Evolutionary conservation across 2,113 vertebrate species (phyloP).

Genomic region (Lagenorhynchus albirostris): DNA sequence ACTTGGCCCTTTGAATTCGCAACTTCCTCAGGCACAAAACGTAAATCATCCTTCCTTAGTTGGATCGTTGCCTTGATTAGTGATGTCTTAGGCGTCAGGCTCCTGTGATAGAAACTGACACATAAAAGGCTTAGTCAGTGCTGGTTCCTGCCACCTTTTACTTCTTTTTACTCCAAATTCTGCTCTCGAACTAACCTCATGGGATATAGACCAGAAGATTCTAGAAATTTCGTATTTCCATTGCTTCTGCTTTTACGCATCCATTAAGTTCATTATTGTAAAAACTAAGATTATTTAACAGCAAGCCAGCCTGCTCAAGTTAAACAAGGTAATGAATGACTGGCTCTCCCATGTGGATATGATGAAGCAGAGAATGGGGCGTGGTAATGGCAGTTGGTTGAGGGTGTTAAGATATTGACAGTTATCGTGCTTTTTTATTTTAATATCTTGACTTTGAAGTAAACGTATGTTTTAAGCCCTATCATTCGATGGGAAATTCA

Average conservation of each 20-base stretch:
- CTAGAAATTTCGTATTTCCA: neutral
- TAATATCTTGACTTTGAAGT: neutral
- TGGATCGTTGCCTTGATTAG: neutral
- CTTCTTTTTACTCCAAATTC: neutral
- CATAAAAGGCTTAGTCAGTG: no score
- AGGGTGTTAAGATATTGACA: neutral
- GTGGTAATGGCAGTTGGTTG: neutral
- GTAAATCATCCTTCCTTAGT: neutral
- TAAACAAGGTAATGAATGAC: neutral
- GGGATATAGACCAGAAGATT: neutral
- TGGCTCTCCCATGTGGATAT: no score
- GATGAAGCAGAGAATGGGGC: fast-evolving
- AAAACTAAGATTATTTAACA: neutral
- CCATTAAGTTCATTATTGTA: neutral
- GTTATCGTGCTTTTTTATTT: neutral
- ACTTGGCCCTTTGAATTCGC: neutral
- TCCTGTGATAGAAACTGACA: neutral
- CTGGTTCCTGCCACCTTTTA: neutral
- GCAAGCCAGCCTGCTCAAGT: neutral
- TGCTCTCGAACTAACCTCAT: neutral
- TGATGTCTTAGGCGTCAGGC: neutral
- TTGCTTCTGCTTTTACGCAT: neutral
- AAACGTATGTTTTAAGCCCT: neutral
- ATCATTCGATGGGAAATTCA: neutral
- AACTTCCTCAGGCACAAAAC: neutral